Conservation (phyloP, 2,888 invertebrate genomes). For the Polydrusus tereticollis region DNA sequence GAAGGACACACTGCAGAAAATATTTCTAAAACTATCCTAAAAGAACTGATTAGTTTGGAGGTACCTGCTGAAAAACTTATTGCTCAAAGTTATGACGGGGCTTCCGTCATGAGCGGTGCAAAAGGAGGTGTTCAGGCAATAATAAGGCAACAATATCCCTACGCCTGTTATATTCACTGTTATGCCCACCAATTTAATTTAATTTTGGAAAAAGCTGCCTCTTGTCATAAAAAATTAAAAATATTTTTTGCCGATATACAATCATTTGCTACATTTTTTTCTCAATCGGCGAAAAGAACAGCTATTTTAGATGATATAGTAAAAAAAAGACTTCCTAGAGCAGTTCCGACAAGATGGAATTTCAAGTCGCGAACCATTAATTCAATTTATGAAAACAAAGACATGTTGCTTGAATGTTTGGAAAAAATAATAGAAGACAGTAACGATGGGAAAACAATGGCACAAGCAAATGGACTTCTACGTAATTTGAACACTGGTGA, state of each 20-base stretch:
- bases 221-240: constrained; percentile 1
- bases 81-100: constrained; percentile 7
- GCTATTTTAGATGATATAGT: background rate
- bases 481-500: background rate
- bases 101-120: background rate
- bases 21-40: constrained; percentile 3
- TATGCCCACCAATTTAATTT: background rate
- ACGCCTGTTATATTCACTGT: background rate
- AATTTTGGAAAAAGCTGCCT: background rate
- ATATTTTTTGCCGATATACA: constrained; percentile 15
- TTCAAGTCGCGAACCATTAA: background rate
- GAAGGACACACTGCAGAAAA: constrained; percentile 13
- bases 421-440: background rate
- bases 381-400: background rate
- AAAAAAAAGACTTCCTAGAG: background rate
- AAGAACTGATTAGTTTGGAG: constrained; percentile 3
- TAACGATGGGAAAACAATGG: background rate
- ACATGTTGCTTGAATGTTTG: background rate
- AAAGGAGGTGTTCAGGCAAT: background rate
- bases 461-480: background rate
- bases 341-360: background rate
- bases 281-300: background rate
- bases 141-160: background rate
- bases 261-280: constrained; percentile 1
- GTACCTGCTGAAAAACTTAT: constrained; percentile 12